Conservation (phyloP, 23 tunicate species). For the Styela clava region DNA sequence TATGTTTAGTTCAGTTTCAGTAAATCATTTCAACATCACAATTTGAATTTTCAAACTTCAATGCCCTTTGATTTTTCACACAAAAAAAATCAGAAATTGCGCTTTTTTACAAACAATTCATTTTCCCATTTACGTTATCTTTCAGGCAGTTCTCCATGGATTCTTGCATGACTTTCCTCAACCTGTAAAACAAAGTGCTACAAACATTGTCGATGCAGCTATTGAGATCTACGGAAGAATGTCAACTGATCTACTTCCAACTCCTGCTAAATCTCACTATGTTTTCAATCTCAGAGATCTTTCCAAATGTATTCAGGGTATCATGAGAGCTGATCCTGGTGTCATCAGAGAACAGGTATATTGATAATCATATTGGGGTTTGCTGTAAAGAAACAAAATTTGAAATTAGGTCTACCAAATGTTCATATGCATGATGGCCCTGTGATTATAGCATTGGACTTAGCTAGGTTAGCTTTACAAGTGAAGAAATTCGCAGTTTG, state of each 20-base stretch:
- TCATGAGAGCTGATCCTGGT: slow-evolving; percentile 92
- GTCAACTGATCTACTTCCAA: slow-evolving; percentile 97
- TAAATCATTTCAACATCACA: too few relatives aligned
- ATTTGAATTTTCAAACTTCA: too few relatives aligned
- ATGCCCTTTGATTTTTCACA: too few relatives aligned
- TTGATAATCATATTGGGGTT: background rate
- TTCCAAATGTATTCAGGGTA: slow-evolving; percentile 95
- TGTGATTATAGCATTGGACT: background rate
- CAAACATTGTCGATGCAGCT: slow-evolving; percentile 89
- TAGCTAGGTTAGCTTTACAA: too few relatives aligned
- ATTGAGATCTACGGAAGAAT: slow-evolving; percentile 96
- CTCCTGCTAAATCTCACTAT: slow-evolving; percentile 99
- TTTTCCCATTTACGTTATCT: background rate
- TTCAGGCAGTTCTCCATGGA: slow-evolving; percentile 80
- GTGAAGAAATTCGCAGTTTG: too few relatives aligned
- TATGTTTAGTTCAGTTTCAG: too few relatives aligned
- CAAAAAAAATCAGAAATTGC: too few relatives aligned
- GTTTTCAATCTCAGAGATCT: slow-evolving; percentile 98
- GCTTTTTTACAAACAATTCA: too few relatives aligned
- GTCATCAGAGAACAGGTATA: slow-evolving; percentile 87
- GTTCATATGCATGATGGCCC: background rate
- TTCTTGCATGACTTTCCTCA: slow-evolving; percentile 87
- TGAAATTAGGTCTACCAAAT: background rate
- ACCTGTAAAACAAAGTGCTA: slow-evolving; percentile 76
- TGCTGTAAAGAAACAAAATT: background rate